phyloP scores from a whole-genome alignment of 2,888 invertebrate genomes.

The Mimas tiliae region DNA sequence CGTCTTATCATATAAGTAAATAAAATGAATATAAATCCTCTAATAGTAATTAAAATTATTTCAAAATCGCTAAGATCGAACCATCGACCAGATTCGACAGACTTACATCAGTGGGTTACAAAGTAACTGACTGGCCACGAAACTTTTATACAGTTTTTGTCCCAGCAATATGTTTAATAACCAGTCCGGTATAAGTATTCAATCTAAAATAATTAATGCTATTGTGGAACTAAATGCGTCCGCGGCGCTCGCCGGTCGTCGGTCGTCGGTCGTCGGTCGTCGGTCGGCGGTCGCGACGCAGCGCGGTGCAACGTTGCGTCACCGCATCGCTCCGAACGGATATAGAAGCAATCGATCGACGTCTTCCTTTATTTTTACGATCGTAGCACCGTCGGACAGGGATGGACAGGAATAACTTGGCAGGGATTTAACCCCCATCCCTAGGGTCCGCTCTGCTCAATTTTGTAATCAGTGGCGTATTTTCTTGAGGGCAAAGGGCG shows the following conservation, averaged over 20 bases:
- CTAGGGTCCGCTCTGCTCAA: not conserved
- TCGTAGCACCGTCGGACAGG: constrained; percentile 1
- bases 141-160: too few species aligned
- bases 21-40: too few species aligned
- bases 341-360: constrained; percentile 23
- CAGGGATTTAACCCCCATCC: not conserved
- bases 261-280: not conserved
- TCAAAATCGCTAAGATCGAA: too few species aligned
- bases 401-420: not conserved
- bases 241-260: not conserved
- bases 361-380: constrained; percentile 22
- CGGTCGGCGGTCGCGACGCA: not conserved
- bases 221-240: not conserved
- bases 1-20: too few species aligned
- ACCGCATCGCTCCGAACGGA: constrained; percentile 16
- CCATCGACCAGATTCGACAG: too few species aligned
- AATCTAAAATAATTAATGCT: not conserved
- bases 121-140: too few species aligned
- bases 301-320: constrained; percentile 6
- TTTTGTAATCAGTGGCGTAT: too few species aligned
- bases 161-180: too few species aligned
- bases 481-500: too few species aligned
- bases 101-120: too few species aligned
- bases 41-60: too few species aligned
- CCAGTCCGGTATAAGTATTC: too few species aligned